Percentiles rank a stretch among this genome's conserved stretches.
These are phyloP conservation scores for Pocillopora verrucosa DNA, from an alignment of 64 coral and sea anemone genomes.

Conservation along the genomic window DNA sequence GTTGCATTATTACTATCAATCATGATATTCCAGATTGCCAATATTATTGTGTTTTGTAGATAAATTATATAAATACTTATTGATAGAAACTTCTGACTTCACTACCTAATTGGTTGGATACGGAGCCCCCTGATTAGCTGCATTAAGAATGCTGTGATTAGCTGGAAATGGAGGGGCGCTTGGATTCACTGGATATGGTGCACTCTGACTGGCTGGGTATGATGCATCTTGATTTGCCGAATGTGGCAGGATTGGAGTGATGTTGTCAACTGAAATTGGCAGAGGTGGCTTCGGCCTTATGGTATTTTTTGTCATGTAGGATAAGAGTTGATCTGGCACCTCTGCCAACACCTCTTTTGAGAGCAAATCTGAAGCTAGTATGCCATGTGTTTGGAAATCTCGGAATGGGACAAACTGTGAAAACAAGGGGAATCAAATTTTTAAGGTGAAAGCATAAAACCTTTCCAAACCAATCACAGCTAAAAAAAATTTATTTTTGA, in stretches of 20 bases:
- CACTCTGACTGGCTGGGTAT: conserved; percentile 33
- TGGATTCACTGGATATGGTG: conserved; percentile 54
- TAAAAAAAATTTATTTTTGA: neutral
- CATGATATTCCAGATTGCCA: no score
- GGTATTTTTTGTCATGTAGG: conserved; percentile 63
- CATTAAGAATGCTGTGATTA: conserved; percentile 42
- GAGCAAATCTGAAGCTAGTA: conserved; percentile 70
- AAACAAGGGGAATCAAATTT: conserved; percentile 14
- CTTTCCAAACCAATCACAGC: neutral
- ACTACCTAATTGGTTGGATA: conserved; percentile 29
- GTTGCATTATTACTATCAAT: no score
- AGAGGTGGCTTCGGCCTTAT: conserved; percentile 63
- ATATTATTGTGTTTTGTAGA: no score
- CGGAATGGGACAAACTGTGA: conserved; percentile 95
- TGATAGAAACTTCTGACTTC: neutral
- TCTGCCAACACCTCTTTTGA: conserved; percentile 92
- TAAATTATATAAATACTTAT: neutral
- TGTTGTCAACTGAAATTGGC: conserved; percentile 26
- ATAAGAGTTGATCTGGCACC: conserved; percentile 78
- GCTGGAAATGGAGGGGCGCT: conserved; percentile 30
- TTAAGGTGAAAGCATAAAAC: neutral
- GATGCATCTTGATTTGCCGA: conserved; percentile 55
- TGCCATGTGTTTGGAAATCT: conserved; percentile 76
- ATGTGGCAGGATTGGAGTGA: conserved; percentile 22
- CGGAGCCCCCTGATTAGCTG: neutral